Evolutionary conservation across 1,140 invertebrate genomes (phyloP), one percentile per base, ranked within the genome.

Genomic region (Dolichoris vasculosae): DNA sequence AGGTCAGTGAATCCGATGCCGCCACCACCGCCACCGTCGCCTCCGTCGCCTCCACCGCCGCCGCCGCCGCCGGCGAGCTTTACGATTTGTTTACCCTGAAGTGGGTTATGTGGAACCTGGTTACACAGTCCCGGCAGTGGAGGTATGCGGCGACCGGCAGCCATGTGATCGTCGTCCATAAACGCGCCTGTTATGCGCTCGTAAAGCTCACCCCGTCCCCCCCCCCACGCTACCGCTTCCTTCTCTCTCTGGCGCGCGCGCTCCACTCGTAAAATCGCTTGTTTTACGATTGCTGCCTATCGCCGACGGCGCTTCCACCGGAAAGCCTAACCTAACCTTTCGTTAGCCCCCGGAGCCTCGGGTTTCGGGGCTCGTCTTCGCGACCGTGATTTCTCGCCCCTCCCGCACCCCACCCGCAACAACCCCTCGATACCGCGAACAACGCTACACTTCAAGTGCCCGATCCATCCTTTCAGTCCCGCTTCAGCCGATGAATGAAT

Each of bases 81-180:
- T 93, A 93, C 93, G 92, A 93, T 93, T 93, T 93, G 92, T 93
- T 93, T 93, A 93, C 91, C 90, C 90, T 88, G 87, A 89, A 91
- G 88, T 93, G 91, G 92, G 92, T 92, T 92, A 93, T 91, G 80
- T 67, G 79, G 91, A 90, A 90, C 89, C 88, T 89, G 90, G 89
- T 92, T 92, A 91, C 92, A 93, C 89, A 91, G 91, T 89, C 38
- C 59, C 35, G 83, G 63, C 71, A 32, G 59, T 88, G 88, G 92
- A 92, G 91, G 91, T 92, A 92, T 92, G 91, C 91, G 89, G 91
- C 91, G 89, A 89, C 35, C 46, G 76, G 15, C 48, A 46, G 89
- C 92, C 91, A 92, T 92, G 92, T 92, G 92, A 93, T 93, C 92
- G 90, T 90, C 48, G 89, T 90, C 92, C 92, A 93, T 93, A 93